Evolutionary conservation across 2,113 vertebrate genomes (phyloP), one percentile per base, ranked within the genome.

Genomic region (Poicephalus gulielmi): DNA sequence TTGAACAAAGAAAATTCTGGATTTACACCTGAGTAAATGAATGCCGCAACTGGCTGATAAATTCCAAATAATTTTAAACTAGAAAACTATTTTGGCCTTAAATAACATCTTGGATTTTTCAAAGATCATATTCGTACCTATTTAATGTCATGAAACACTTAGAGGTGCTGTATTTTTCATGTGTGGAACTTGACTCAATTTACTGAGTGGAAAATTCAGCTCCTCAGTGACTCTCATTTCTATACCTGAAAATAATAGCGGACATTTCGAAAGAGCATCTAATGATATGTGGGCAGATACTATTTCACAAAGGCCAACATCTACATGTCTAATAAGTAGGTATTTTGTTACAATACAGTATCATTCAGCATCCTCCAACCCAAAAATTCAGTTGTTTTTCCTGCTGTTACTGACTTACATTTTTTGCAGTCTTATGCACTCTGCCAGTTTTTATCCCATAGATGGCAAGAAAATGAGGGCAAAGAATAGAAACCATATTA

Each of bases 121-220:
- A 86, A 90, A 94, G 44, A 64, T 97, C 90, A 60, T 76, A 92
- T 94, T 93, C 95, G 25, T 35, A 93, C 85, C 71, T 89, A 79
- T 95, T 62, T 73, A 92, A 93, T 88, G 8, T 31, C 11, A 43
- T 9, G 22, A 79, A 64, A 13, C 2, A 23, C 12, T 78, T 88
- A 43, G 7, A 37, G 30, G 50, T 59, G 31, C 14, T 30, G 8
- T 41, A 22, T 44, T 79, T 67, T 77, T 82, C 8, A 3, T n/a
- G 9, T 77, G 6, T 62, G 7, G 25, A 82, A 35, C 25, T 46
- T 86, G 28, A 67, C 12, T 52, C 11, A 52, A 16, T 84, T 78
- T 84, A 67, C 19, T 28, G 57, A 62, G 44, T n/a, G 28, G 3
- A 71, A 81, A 91, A 86, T 75, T 90, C 47, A 68, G 10, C 17